Conservation (phyloP, 2,113 vertebrate genomes). For the Cromileptes altivelis region DNA sequence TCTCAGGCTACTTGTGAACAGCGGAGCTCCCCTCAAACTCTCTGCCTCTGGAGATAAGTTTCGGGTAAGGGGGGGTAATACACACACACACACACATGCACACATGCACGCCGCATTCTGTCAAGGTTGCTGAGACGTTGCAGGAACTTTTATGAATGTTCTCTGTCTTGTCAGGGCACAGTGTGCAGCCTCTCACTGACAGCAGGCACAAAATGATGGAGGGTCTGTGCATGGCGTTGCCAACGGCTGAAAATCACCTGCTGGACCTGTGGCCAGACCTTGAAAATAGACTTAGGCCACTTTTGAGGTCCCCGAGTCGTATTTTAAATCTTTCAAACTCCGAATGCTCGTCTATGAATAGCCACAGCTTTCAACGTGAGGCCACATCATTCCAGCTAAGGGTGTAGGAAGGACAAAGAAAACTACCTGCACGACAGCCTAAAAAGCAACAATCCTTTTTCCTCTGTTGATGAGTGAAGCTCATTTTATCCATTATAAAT, state of each 20-base stretch:
- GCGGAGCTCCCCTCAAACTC: constrained; percentile 33
- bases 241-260: constrained; percentile 64
- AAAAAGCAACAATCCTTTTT: neutral
- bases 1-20: constrained; percentile 75
- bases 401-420: constrained; percentile 1
- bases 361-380: neutral
- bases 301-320: neutral
- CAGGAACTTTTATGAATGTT: constrained; percentile 74
- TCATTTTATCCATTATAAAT: constrained; percentile 12
- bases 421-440: neutral
- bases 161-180: constrained; percentile 70
- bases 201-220: constrained; percentile 68
- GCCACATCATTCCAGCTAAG: neutral
- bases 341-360: neutral
- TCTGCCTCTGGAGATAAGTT: constrained; percentile 60
- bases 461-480: neutral
- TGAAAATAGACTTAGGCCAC: constrained; percentile 42
- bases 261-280: constrained; percentile 52
- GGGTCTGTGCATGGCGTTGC: constrained; percentile 23
- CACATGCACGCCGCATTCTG: constrained; percentile 19
- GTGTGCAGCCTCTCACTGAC: constrained; percentile 64
- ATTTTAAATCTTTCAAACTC: constrained; percentile 38
- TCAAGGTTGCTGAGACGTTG: constrained; percentile 72
- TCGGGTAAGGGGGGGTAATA: neutral
- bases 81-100: constrained; percentile 12